Evolutionary conservation across 2,888 invertebrate genomes (phyloP), one percentile per base, ranked within the genome.

Genomic region (Drosophila rellima): DNA sequence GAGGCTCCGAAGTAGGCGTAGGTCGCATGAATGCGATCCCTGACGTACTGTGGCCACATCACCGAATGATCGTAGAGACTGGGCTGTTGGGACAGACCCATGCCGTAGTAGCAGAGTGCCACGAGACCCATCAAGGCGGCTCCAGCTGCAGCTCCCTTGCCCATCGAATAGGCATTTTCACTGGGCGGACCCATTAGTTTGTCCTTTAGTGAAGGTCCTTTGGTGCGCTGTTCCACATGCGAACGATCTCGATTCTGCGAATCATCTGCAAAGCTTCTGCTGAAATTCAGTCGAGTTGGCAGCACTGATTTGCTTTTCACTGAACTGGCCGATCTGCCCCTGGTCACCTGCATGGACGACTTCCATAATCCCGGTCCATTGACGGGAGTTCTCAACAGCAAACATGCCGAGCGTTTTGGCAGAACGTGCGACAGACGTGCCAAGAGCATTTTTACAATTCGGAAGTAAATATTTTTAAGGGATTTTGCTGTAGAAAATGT

Each of bases 1-100:
- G 98, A 97, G 5, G 96, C 96, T 56, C 97, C 98, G 92, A 99
- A 97, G 92, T 99, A 99, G 80, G 95, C 93, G 92, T 99, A 99
- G 0, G 99, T 99, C 42, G 95, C 92, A 78, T 95, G 96, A 75
- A 99, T 96, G 59, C 99, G 94, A 48, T 98, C 96, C 89, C 95
- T 96, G 0, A 99, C 98, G 93, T 97, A 97, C 82, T 97, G 94
- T 1, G 99, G 98, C 99, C 99, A 99, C 61, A 98, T 92, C 97
- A 96, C 94, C 66, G 97, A 95, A 90, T 96, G 95, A 90, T 99
- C 98, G 51, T 98, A 93, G 72, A 96, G 95, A 65, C 97, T 98
- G 37, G 95, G 94, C 89, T 96, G 94, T 67, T 94, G 94, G 2
- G 96, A 95, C 39, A 98, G 93, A 56, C 98, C 98, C 45, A 98